Conservation (phyloP, 1,140 invertebrate species). For the Drosophila trapezifrons region DNA sequence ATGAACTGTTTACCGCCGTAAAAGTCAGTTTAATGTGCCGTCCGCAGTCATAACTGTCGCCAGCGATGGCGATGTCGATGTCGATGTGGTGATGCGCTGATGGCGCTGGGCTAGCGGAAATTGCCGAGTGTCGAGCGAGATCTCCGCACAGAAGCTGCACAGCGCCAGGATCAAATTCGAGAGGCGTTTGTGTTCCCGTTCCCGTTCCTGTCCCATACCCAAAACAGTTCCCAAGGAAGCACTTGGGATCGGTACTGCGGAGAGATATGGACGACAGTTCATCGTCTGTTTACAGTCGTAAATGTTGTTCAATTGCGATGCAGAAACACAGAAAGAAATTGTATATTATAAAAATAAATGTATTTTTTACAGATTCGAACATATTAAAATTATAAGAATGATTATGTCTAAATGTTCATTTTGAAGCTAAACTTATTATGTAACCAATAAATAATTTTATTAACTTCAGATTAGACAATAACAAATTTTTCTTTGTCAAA, state of each 20-base stretch:
- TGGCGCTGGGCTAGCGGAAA: conserved; percentile 68
- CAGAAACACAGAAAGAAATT: conserved; percentile 12
- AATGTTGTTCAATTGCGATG: conserved; percentile 75
- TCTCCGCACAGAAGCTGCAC: conserved; percentile 63
- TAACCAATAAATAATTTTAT: too few relatives aligned
- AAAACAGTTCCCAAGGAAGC: conserved; percentile 42
- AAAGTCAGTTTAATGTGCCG: conserved; percentile 79
- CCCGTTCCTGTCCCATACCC: too few relatives aligned
- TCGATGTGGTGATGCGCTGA: not conserved
- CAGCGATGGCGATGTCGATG: conserved; percentile 31
- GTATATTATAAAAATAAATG: too few relatives aligned
- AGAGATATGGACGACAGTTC: conserved; percentile 69
- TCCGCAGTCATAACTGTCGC: conserved; percentile 75
- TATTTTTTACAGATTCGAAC: too few relatives aligned
- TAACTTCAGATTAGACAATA: too few relatives aligned
- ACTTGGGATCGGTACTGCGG: conserved; percentile 42
- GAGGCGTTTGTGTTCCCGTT: conserved; percentile 19
- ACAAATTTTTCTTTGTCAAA: not conserved
- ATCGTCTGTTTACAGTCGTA: conserved; percentile 83
- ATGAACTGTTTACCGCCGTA: conserved; percentile 80
- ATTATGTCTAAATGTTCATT: too few relatives aligned
- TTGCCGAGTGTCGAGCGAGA: conserved; percentile 55
- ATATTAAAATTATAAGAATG: too few relatives aligned
- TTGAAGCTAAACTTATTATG: too few relatives aligned
- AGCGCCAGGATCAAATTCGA: conserved; percentile 70